Evolutionary conservation across 2,888 invertebrate genomes (phyloP).

Genomic region (Epistrophe eligans): DNA sequence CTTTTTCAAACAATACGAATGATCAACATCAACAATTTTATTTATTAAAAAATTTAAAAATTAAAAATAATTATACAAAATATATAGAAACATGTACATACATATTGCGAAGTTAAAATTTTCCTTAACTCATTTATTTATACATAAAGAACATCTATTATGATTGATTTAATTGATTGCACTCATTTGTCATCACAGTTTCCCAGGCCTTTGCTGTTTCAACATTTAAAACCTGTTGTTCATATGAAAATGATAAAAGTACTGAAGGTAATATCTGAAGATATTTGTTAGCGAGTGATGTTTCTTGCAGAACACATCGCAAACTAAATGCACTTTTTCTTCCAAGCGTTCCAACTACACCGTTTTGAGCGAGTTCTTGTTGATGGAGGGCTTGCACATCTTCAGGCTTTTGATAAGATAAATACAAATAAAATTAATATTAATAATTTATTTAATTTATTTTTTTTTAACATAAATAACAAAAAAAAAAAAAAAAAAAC

Average conservation of each 20-base stretch:
- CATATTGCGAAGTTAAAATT: not conserved
- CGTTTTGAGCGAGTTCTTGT: slow-evolving; percentile 87
- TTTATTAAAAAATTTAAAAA: slow-evolving; percentile 28
- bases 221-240: slow-evolving; percentile 75
- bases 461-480: not conserved
- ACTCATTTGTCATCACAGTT: slow-evolving; percentile 76
- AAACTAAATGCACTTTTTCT: slow-evolving; percentile 86
- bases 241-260: slow-evolving; percentile 85
- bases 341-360: slow-evolving; percentile 86
- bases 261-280: slow-evolving; percentile 86
- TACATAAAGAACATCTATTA: not conserved
- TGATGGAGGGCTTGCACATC: slow-evolving; percentile 86
- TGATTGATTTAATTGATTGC: slow-evolving; percentile 67
- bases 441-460: too few relatives aligned
- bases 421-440: slow-evolving; percentile 40
- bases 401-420: slow-evolving; percentile 84
- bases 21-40: slow-evolving; percentile 30
- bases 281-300: slow-evolving; percentile 86
- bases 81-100: not conserved
- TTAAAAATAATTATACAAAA: slow-evolving; percentile 16
- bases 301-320: slow-evolving; percentile 87
- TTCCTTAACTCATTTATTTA: not conserved
- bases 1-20: too few relatives aligned
- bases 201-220: slow-evolving; percentile 76
- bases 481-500: slow-evolving; percentile 77